Evolutionary conservation across 1,140 invertebrate genomes (phyloP), one percentile per base, ranked within the genome.

Genomic region (Drosophila triauraria): DNA sequence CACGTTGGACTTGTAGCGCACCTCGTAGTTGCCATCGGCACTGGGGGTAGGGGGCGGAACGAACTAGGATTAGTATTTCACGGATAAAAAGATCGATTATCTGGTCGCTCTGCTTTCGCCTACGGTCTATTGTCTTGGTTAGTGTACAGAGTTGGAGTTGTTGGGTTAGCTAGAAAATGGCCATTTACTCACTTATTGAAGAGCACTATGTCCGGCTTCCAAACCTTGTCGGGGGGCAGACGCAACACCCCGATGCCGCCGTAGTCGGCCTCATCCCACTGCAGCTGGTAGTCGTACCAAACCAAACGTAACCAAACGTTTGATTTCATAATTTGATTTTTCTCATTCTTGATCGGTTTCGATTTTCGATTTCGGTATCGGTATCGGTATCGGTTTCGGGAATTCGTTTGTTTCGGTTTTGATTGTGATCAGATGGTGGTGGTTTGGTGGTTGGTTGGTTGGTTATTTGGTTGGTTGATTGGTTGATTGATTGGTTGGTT

Each of bases 271-370:
- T 99, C 98, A 91, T 99, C 98, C 99, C 99, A 99, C 93, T 96
- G 96, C 80, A 99, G 94, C 93, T 99, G 99, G 94, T 99, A 99
- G 93, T 99, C 99, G 92, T 95, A 96, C 99, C 99, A 99, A 59
- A 98, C 97, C 94, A 99, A 95, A 93, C 98, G 95, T 91, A 99
- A 94, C 98, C 98, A 99, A 38, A 99, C 98, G 93, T 99, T 99
- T 10, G 98, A 98, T 94, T 99, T 99, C 98, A 99, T 99, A 88
- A 99, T 98, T 95, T 99, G 98, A 94, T 99, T 99, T 93, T 99
- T 99, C 94, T 99, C 98, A 92, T 99, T 99, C 98, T 99, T 94
- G 75, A 75, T 79, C 57, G 77, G 63, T 78, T 72, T 74, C 74
- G 76, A 53, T 81, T 87, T 86, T 62, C 62, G 57, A 54, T 82